Base-by-base conservation (phyloP, 2,797 vertebrate species). In the Gorsachius magnificus region DNA sequence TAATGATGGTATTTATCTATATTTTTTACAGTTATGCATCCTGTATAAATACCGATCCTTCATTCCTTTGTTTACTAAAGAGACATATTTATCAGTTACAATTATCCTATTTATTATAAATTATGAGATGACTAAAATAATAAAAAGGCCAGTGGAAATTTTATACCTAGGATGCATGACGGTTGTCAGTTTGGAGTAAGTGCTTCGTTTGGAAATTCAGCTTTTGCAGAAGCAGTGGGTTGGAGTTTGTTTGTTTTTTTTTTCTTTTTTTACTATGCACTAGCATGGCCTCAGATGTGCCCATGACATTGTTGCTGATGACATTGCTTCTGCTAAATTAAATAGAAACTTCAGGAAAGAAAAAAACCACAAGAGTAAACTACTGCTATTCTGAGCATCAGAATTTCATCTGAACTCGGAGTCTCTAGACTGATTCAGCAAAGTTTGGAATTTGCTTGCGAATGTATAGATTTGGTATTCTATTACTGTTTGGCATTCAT, bases 51-150 rank as follows among this genome's bases (percentile, higher is more conserved):
- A 98, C 97, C 96, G 68, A 98, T 97, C 88, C 96, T 98, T 98
- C 98, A 98, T 98, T 98, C 98, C 98, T 98, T 98, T 98, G 98
- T 98, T 98, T 98, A 98, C 97, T 98, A 90, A 98, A 98, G 97
- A 98, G 96, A 97, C 98, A 96, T 98, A 98, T 98, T 98, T 98
- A 98, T 98, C 97, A 96, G 98, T 98, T 98, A 93, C 97, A 97
- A 94, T 98, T 98, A 98, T 97, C 96, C 96, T 98, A 98, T 98
- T 98, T 98, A 98, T 98, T 98, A 98, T 98, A 98, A 98, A 98
- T 98, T 98, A 98, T 98, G 97, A 98, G 97, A 97, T 97, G 98
- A 98, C 97, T 96, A 97, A 98, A 98, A 98, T 97, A 98, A 97
- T 97, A 88, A 98, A 97, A 98, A 96, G 98, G 98, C 98, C 98